Base-by-base conservation (phyloP, 2,113 vertebrate genomes). In the Donacobius atricapilla region DNA sequence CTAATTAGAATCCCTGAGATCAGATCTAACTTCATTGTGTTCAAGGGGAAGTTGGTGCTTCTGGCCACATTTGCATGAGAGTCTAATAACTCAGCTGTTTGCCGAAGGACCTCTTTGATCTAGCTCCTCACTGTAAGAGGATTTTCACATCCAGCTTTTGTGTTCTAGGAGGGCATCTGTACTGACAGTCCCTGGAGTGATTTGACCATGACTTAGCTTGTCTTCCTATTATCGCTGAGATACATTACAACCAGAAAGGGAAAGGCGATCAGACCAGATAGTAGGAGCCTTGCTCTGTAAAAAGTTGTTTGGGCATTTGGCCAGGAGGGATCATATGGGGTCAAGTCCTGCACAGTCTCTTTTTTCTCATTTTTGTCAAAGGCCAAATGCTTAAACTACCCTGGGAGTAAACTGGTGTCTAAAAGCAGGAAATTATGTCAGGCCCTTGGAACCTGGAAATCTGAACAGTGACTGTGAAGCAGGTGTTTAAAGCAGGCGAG, bases 41-140 rank as follows among this genome's bases (percentile, higher is more conserved):
- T 64, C 54, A 53, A 42, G 15, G 20, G 44, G 50, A 89, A 86
- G 54, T 30, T 92, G 71, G 54, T 87, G 50, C 25, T 94, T 50
- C 68, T 77, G 72, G 58, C 45, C 0, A 0, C 16, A 54, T 91
- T 93, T 92, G 33, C 75, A 82, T 54, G 39, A 51, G 24, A 75
- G 51, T 30, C 76, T 84, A 83, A 83, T 83, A 83, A 91, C 75
- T 89, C 72, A 70, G 3, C 56, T 81, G 54, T 84, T 94, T 89
- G 76, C 83, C 76, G 77, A 94, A 91, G 51, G 60, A 84, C 31
- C 14, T 89, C 72, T 91, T 96, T 91, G 92, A 87, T 95, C 81
- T 78, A 63, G 25, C n/a, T 77, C 35, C 69, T 92, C 58, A 24
- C 50, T 54, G n/a, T 70, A 87, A 96, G 80, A 89, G 37, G n/a